These are phyloP conservation scores for Dusona sp. DNA, from an alignment of 2,888 invertebrate genomes.

Conservation along the genomic window DNA sequence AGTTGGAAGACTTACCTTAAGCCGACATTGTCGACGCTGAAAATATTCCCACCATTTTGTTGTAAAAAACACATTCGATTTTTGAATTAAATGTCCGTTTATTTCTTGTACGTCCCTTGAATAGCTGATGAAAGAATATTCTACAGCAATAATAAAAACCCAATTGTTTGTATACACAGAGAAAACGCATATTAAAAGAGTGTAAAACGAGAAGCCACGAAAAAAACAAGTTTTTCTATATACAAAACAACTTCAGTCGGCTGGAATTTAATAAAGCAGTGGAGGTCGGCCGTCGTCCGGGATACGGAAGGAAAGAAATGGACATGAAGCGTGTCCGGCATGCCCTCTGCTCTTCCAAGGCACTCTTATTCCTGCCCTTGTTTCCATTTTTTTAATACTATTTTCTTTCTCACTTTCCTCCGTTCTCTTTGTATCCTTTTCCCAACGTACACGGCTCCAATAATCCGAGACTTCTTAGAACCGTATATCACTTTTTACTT, in stretches of 20 bases:
- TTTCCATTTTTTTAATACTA: conserved; percentile 6
- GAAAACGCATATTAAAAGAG: background rate
- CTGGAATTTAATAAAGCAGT: conserved; percentile 55
- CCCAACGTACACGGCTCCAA: background rate
- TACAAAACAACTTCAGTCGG: conserved; percentile 38
- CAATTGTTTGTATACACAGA: background rate
- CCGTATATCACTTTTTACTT: conserved; percentile 16
- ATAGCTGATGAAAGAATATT: background rate
- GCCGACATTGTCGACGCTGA: no score
- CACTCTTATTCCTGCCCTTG: conserved; percentile 17
- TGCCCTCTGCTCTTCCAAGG: conserved; percentile 55
- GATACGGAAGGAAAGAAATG: conserved; percentile 70
- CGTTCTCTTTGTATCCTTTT: conserved; percentile 11
- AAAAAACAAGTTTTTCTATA: background rate
- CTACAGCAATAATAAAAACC: background rate
- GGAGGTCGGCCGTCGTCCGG: conserved; percentile 32
- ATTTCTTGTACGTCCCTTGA: no score
- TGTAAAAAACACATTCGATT: no score
- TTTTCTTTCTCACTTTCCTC: background rate
- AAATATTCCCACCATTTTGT: no score
- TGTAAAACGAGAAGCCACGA: background rate
- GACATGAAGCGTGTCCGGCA: conserved; percentile 73
- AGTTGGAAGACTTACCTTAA: no score
- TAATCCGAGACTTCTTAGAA: background rate
- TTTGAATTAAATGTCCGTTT: no score